Base-by-base conservation (phyloP, 2,888 invertebrate species). In the Smittia sp. region DNA sequence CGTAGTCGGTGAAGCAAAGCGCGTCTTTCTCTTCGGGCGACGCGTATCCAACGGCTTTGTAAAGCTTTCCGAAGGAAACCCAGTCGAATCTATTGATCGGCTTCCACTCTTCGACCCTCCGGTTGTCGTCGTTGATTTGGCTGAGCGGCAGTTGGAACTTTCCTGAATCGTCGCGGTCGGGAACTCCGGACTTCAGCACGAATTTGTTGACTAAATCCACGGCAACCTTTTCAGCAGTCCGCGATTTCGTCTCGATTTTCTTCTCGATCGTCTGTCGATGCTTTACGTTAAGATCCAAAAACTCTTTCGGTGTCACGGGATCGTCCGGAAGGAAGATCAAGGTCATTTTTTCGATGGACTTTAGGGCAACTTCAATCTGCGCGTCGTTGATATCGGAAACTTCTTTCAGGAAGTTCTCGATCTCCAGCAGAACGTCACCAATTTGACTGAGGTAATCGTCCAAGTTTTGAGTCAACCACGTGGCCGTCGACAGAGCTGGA, bases 121-220 rank as follows among this genome's bases (percentile, higher is more conserved):
- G n/a, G 81, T 81, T 79, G 77, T 80, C 73, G 78, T 81, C 75
- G 74, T 77, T 78, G 77, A 79, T 76, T 79, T 83, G 41, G 86
- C 82, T 90, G 86, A 90, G 75, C 85, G 85, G 79, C 85, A 87
- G 79, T 86, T 89, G 74, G 85, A 81, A 77, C 83, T 85, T 75
- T 85, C 86, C 75, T 86, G 86, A 75, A 83, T 86, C 72, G 88
- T 86, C 80, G 1, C 74, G 32, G 0, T 75, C 75, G 0, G 79
- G 78, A 66, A 80, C 79, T 3, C 81, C 78, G 9, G 80, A 74
- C 38, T 87, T 85, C 27, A 85, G 85, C 75, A 93, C 83, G 78
- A 93, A 93, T 81, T 90, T 90, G 76, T 91, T 86, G 25, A 93
- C 89, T 38, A 94, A 84, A 77, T 90, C 90, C 54, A 90, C 88